These are phyloP conservation scores for Gallinago nigripennis DNA, from an alignment of 2,797 vertebrate genomes.

Conservation along the genomic window DNA sequence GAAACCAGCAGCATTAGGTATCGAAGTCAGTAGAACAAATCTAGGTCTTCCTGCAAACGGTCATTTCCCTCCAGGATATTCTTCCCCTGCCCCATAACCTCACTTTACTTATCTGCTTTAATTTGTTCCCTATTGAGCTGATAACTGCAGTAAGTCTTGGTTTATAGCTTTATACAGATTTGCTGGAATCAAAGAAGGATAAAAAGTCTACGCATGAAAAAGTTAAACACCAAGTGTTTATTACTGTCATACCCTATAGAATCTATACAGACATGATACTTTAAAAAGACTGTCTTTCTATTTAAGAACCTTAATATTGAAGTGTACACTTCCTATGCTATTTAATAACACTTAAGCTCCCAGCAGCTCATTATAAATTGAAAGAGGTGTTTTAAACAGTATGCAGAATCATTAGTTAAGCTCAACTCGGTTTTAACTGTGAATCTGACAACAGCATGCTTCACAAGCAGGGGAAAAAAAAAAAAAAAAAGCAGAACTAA, in stretches of 20 bases:
- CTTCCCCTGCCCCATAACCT: constrained; percentile 63
- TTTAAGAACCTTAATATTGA: background rate
- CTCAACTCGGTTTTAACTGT: background rate
- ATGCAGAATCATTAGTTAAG: background rate
- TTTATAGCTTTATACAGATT: background rate
- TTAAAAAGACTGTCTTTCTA: background rate
- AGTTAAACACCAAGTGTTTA: background rate
- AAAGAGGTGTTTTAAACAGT: background rate
- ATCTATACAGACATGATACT: background rate
- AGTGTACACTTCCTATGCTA: background rate
- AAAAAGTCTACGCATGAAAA: background rate
- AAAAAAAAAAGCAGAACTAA: background rate
- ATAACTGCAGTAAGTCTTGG: constrained; percentile 24
- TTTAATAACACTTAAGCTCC: background rate
- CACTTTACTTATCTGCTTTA: constrained; percentile 66
- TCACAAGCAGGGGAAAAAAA: background rate
- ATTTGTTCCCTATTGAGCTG: constrained; percentile 36
- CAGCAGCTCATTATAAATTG: background rate
- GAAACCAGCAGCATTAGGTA: constrained; percentile 34
- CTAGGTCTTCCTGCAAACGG: constrained; percentile 81
- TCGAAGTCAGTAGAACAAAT: constrained; percentile 74
- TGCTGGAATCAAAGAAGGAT: background rate
- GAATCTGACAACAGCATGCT: background rate
- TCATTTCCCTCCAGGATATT: constrained; percentile 80
- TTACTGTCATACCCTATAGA: background rate